These are phyloP conservation scores for Rhea americana DNA, from an alignment of 2,113 vertebrate genomes.

Conservation along the genomic window DNA sequence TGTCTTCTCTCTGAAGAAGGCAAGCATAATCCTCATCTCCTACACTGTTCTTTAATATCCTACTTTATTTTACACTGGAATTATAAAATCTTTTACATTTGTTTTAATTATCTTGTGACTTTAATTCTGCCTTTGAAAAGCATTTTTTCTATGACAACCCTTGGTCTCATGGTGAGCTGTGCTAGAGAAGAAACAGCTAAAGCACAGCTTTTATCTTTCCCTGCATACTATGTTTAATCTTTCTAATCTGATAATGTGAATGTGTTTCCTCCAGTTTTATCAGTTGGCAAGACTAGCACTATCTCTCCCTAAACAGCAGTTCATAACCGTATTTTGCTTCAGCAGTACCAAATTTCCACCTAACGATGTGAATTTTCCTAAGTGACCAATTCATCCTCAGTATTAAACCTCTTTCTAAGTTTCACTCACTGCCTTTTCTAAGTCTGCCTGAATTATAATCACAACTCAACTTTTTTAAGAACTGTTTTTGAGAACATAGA, in stretches of 20 bases:
- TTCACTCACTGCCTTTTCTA: constrained; percentile 45
- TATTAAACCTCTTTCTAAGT: constrained; percentile 23
- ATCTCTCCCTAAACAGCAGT: constrained; percentile 30
- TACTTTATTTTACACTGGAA: constrained; percentile 53
- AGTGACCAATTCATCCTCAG: constrained; percentile 25
- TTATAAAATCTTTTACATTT: constrained; percentile 46
- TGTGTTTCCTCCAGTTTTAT: constrained; percentile 59
- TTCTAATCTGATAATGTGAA: constrained; percentile 55
- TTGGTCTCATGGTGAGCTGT: constrained; percentile 38
- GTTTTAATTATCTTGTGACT: constrained; percentile 55
- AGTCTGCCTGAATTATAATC: neutral
- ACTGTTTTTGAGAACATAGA: constrained; percentile 45
- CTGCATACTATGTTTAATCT: constrained; percentile 54
- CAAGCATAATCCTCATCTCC: constrained; percentile 21
- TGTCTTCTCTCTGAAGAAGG: constrained; percentile 17
- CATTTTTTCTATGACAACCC: constrained; percentile 51
- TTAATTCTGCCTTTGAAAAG: constrained; percentile 59
- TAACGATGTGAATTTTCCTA: constrained; percentile 39
- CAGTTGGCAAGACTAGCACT: constrained; percentile 31
- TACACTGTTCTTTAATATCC: constrained; percentile 26
- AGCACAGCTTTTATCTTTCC: constrained; percentile 34
- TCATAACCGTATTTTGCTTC: neutral
- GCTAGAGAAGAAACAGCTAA: constrained; percentile 46
- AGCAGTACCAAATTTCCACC: constrained; percentile 25
- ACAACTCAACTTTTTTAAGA: constrained; percentile 45